A percentile compares a stretch with the other conserved stretches of the same genome.
Conservation (phyloP, 2,797 vertebrate genomes). For the Thunnus albacares region DNA sequence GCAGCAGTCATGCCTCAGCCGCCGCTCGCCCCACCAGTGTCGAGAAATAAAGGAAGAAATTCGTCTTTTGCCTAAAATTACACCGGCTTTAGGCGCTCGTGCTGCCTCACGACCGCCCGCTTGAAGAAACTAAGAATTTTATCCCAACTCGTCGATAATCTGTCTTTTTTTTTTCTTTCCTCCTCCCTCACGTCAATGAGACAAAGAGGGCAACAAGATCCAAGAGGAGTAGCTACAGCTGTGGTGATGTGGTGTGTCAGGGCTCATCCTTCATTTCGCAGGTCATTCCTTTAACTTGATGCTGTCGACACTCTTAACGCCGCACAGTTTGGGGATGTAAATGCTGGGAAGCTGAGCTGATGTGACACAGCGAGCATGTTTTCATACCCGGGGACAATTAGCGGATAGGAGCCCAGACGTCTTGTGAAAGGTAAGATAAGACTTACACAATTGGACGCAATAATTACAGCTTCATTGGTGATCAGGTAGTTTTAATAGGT, state of each 20-base stretch:
- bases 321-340: slow-evolving; percentile 69
- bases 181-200: slow-evolving; percentile 17
- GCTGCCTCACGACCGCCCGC: background rate
- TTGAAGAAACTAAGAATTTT: slow-evolving; percentile 4
- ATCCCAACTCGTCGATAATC: slow-evolving; percentile 20
- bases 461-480: background rate
- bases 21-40: slow-evolving; percentile 57
- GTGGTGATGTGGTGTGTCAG: slow-evolving; percentile 57
- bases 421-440: slow-evolving; percentile 64
- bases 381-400: slow-evolving; percentile 44
- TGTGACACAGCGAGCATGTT: slow-evolving; percentile 36
- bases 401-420: slow-evolving; percentile 31
- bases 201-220: slow-evolving; percentile 65
- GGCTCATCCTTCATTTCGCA: slow-evolving; percentile 64
- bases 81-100: background rate
- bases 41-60: slow-evolving; percentile 42
- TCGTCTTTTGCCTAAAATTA: slow-evolving; percentile 18
- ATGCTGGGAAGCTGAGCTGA: slow-evolving; percentile 48
- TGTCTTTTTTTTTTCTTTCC: background rate
- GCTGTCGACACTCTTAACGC: slow-evolving; percentile 39
- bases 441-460: slow-evolving; percentile 16
- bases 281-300: slow-evolving; percentile 63
- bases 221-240: slow-evolving; percentile 60
- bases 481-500: slow-evolving; percentile 5
- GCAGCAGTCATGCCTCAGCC: slow-evolving; percentile 75